phyloP scores from a whole-genome alignment of 2,113 vertebrate genomes.

The Bos indicus region DNA sequence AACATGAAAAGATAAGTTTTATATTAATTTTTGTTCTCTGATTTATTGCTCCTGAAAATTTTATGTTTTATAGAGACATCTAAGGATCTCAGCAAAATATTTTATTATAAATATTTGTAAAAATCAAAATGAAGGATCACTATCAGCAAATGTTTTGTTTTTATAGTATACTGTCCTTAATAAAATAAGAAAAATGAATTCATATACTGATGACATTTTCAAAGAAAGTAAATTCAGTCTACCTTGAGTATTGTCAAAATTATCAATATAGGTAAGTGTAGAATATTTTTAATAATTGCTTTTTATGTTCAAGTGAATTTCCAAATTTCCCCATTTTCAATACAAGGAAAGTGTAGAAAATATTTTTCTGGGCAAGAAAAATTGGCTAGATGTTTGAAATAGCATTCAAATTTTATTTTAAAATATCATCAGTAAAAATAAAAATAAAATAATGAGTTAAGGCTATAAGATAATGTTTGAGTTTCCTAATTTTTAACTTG shows the following conservation, averaged over 20 bases:
- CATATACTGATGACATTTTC: slow-evolving; percentile 37
- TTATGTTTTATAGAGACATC: slow-evolving; percentile 63
- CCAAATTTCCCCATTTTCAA: background rate
- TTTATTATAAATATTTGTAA: slow-evolving; percentile 62
- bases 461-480: slow-evolving; percentile 2
- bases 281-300: slow-evolving; percentile 4
- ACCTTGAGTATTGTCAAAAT: slow-evolving; percentile 68
- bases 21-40: slow-evolving; percentile 59
- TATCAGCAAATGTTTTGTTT: slow-evolving; percentile 70
- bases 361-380: slow-evolving; percentile 18
- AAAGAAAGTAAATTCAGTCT: slow-evolving; percentile 65
- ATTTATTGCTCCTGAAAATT: slow-evolving; percentile 63
- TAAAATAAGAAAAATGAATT: slow-evolving; percentile 39
- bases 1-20: slow-evolving; percentile 35
- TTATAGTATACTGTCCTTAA: slow-evolving; percentile 61
- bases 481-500: background rate
- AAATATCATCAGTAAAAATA: background rate
- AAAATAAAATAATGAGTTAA: slow-evolving; percentile 21
- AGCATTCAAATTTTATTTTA: slow-evolving; percentile 11
- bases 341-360: background rate
- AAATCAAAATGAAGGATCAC: slow-evolving; percentile 60
- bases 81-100: slow-evolving; percentile 59
- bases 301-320: slow-evolving; percentile 26
- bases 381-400: background rate
- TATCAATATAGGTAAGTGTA: slow-evolving; percentile 51